Evolutionary conservation across 23 tunicate species (phyloP).

Genomic region (Diplosoma virens): DNA sequence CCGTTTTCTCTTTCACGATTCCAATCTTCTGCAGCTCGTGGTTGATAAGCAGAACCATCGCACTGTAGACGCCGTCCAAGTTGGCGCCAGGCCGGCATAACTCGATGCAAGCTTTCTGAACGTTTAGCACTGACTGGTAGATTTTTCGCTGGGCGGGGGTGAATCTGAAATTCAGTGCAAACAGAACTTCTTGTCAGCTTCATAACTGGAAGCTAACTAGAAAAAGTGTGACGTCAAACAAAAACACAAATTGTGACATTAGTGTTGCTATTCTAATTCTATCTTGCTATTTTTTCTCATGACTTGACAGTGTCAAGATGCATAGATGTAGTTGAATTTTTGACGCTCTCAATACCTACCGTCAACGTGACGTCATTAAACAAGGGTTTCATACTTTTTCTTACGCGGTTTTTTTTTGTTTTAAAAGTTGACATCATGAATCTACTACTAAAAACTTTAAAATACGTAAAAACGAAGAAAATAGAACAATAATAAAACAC

Average conservation of each 20-base stretch:
- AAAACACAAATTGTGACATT: too few relatives aligned
- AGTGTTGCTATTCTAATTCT: too few relatives aligned
- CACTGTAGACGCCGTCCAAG: slow-evolving; percentile 58
- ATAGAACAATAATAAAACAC: slow-evolving; percentile 16
- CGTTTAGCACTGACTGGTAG: slow-evolving; percentile 57
- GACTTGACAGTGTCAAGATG: too few relatives aligned
- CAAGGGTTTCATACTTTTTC: too few relatives aligned
- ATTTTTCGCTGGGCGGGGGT: slow-evolving; percentile 39
- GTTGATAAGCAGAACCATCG: slow-evolving; percentile 48
- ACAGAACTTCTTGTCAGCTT: background rate
- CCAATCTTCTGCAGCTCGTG: slow-evolving; percentile 41
- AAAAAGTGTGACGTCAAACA: background rate
- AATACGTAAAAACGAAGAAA: background rate
- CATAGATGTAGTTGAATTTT: too few relatives aligned
- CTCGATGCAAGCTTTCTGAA: slow-evolving; percentile 59
- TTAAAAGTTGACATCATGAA: background rate
- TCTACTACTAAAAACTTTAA: background rate
- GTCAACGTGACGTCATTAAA: too few relatives aligned
- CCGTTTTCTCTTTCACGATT: slow-evolving; percentile 45
- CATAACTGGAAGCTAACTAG: too few relatives aligned
- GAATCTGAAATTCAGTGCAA: slow-evolving; percentile 24
- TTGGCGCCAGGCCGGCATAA: slow-evolving; percentile 57
- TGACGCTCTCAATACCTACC: too few relatives aligned
- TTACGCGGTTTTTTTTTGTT: too few relatives aligned
- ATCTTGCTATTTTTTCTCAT: too few relatives aligned